Evolutionary conservation across 2,888 invertebrate genomes (phyloP).

Genomic region (Furcula furcula): DNA sequence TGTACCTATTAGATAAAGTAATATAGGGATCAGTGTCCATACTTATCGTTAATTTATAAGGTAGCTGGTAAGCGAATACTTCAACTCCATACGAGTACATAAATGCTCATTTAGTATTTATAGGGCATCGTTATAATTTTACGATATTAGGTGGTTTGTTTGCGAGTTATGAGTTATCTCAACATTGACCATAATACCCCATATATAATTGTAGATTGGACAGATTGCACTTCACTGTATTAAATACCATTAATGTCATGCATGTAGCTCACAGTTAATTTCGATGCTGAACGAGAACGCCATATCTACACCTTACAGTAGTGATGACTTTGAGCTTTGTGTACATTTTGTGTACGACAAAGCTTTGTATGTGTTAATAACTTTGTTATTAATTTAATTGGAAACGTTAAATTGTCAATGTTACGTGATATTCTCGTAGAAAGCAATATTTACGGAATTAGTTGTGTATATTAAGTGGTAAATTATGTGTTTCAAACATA

Average conservation of each 20-base stretch:
- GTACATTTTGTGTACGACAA: too few species aligned
- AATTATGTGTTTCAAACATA: constrained; percentile 4
- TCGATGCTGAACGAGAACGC: constrained; percentile 26
- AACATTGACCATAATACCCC: not conserved
- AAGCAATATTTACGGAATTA: constrained; percentile 15
- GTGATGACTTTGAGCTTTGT: too few species aligned
- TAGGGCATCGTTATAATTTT: not conserved
- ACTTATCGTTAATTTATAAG: constrained; percentile 1
- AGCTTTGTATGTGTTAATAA: not conserved
- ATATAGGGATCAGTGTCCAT: constrained; percentile 14
- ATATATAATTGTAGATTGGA: too few species aligned
- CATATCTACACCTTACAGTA: too few species aligned
- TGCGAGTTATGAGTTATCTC: not conserved
- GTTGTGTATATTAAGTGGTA: not conserved
- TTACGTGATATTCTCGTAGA: constrained; percentile 14
- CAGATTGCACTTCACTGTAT: not conserved
- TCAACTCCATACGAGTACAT: not conserved
- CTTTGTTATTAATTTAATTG: not conserved
- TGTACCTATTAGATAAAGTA: constrained; percentile 15
- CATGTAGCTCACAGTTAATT: constrained; percentile 1
- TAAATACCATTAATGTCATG: not conserved
- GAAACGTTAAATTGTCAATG: not conserved
- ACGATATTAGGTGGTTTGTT: not conserved
- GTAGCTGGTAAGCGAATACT: not conserved
- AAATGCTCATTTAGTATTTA: not conserved